A percentile compares a stretch with the other conserved stretches of the same genome.
Evolutionary conservation across 2,888 invertebrate genomes (phyloP).

Genomic region (Chymomyza procnemis): DNA sequence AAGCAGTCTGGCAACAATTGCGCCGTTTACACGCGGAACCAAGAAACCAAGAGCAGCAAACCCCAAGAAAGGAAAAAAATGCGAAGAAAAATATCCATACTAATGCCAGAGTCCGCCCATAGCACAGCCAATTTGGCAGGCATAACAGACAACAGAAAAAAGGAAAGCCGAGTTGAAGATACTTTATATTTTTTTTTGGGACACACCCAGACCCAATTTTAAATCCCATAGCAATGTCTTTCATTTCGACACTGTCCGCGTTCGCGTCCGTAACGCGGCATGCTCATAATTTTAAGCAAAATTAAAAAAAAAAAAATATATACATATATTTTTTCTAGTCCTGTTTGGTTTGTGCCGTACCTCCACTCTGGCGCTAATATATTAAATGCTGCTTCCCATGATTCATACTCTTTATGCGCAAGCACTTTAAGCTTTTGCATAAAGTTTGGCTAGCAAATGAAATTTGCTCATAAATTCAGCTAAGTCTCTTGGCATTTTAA

Average conservation of each 20-base stretch:
- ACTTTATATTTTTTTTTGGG: not conserved
- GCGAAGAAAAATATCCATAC: not conserved
- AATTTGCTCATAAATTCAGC: not conserved
- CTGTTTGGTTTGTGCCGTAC: too few species aligned
- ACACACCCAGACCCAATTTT: not conserved
- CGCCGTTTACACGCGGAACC: not conserved
- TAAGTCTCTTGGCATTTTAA: too few species aligned
- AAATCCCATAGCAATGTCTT: not conserved
- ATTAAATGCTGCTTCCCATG: not conserved
- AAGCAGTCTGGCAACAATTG: conserved; percentile 33
- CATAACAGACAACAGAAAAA: conserved; percentile 19
- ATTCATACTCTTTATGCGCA: not conserved
- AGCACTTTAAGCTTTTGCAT: conserved; percentile 7
- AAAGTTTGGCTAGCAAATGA: conserved; percentile 1
- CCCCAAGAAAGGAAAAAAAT: not conserved
- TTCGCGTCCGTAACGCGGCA: too few species aligned
- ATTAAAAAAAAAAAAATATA: not conserved
- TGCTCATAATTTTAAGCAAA: conserved; percentile 28
- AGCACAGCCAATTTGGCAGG: conserved; percentile 42
- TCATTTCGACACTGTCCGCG: not conserved
- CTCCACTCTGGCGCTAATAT: conserved; percentile 11
- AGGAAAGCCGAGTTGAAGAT: not conserved
- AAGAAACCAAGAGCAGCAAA: not conserved
- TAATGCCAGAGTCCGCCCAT: not conserved
- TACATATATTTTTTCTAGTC: too few species aligned